Base-by-base conservation (phyloP, 92 coral and sea anemone genomes). In the Chrysogorgia sp. region DNA sequence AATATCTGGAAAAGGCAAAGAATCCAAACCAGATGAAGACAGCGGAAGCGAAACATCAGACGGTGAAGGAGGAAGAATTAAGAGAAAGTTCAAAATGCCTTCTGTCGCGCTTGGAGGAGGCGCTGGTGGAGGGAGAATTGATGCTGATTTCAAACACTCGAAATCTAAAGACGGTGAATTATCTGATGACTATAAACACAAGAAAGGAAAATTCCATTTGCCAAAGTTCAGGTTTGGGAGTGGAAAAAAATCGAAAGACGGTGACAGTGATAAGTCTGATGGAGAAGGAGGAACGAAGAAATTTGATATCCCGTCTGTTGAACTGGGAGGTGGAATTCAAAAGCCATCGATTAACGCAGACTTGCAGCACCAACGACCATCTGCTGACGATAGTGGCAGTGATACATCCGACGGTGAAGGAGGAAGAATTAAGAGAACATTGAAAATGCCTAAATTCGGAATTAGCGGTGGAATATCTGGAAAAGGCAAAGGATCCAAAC, bases 11-110 rank as follows among this genome's bases (percentile, higher is more conserved):
- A 55, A 55, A 41, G 28, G 9, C 21, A 48, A 70, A 25, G 76
- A 58, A 10, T 35, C 76, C 29, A 69, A 69, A 69, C 19, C 34
- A 22, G 77, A 28, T 20, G 61, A 19, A 17, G 50, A 52, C 41
- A 52, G 77, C 20, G 77, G 62, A 13, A 71, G 77, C 25, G 77
- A 71, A 28, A 71, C 77, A 29, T 71, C 77, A 1, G 77, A 71
- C 34, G 77, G 62, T 15, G 62, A 71, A 30, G 77, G 77, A 0
- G 77, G 77, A 1, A 49, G 77, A 30, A 71, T 71, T 23, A 71
- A 71, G 12, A 28, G 77, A 32, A 72, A 56, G 23, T 26, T 53
- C 13, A 72, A 72, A 37, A 53, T 52, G 20, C 52, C 79, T 20
- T 34, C 33, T 32, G 65, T 52, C 0, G 52, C 5, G 34, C 3